These are phyloP conservation scores for Sebastes goodei DNA, from an alignment of 2,797 vertebrate genomes.

Conservation along the genomic window DNA sequence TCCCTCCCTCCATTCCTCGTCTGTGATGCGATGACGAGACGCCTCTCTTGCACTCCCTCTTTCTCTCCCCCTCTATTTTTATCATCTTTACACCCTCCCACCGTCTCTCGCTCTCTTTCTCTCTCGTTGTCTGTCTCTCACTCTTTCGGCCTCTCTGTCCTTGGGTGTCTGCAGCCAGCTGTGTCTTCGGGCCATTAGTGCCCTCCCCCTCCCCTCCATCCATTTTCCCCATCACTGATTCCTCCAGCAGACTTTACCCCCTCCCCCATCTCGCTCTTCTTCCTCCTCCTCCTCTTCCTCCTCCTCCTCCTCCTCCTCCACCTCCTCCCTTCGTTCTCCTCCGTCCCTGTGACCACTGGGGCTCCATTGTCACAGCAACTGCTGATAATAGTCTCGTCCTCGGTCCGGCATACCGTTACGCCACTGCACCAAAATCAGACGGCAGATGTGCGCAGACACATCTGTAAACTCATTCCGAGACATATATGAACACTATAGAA, in stretches of 20 bases:
- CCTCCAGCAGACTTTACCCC: constrained; percentile 69
- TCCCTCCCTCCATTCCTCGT: constrained; percentile 5
- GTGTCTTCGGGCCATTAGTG: constrained; percentile 81
- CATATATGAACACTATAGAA: not conserved
- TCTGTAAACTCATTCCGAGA: not conserved
- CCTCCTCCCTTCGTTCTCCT: constrained; percentile 46
- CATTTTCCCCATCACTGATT: constrained; percentile 82
- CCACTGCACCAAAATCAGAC: constrained; percentile 68
- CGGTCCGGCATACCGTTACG: constrained; percentile 47
- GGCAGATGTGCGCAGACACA: not conserved
- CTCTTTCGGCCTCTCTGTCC: constrained; percentile 73
- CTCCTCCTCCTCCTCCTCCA: constrained; percentile 50
- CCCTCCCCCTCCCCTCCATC: constrained; percentile 61
- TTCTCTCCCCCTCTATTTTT: constrained; percentile 63
- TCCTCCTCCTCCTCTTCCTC: constrained; percentile 51
- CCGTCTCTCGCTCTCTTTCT: constrained; percentile 9
- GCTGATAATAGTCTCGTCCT: constrained; percentile 60
- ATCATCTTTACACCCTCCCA: constrained; percentile 47
- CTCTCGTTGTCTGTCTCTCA: constrained; percentile 50
- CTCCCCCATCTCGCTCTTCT: constrained; percentile 51
- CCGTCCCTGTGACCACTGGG: constrained; percentile 71
- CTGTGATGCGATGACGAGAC: constrained; percentile 54
- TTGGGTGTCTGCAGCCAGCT: constrained; percentile 84
- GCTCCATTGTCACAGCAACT: constrained; percentile 70
- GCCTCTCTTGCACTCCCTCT: constrained; percentile 32